Base-by-base conservation (phyloP, 2,888 invertebrate genomes). In the Graphium colonna region DNA sequence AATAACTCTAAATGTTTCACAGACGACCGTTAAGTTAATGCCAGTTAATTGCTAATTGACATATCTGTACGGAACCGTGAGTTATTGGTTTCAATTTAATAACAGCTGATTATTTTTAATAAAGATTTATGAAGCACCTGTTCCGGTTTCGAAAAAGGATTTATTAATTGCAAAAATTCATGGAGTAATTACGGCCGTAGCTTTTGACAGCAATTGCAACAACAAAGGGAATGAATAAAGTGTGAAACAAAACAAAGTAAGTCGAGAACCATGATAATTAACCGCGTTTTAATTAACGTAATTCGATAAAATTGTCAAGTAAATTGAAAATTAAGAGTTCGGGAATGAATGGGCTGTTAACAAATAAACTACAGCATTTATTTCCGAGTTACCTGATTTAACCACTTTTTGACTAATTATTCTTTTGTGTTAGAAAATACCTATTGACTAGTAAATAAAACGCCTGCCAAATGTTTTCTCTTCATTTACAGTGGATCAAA, bases 231-330 rank as follows among this genome's bases (percentile, higher is more conserved):
- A 38, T 42, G 18, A 38, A 31, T 39, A 44, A 28, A 38, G 7
- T 2, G 17, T 18, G 13, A 42, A 38, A 38, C 13, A 39, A 43
- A 49, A 48, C 16, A 39, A 7, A 38, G n/a, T 43, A 28, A 39
- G 16, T 38, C 21, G 28, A 31, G 38, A 16, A 4, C 13, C 36
- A 12, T 36, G 18, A 39, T 40, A 40, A 54, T 54, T 54, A 45
- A 54, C 44, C 28, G 44, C 18, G 31, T 49, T 54, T 54, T 54
- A 54, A 53, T 48, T 40, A 49, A 45, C 44, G 39, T 52, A 46
- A 52, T 49, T 48, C 53, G 48, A 36, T 39, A 44, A 49, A n/a
- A 44, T 49, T 16, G 31, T n/a, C 48, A 49, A 45, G 40, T 44
- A 44, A 44, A 52, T 52, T 31, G 40, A 39, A 10, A 52, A 33